These are phyloP conservation scores for Chymomyza caudatula DNA, from an alignment of 2,888 invertebrate species.

Conservation along the genomic window DNA sequence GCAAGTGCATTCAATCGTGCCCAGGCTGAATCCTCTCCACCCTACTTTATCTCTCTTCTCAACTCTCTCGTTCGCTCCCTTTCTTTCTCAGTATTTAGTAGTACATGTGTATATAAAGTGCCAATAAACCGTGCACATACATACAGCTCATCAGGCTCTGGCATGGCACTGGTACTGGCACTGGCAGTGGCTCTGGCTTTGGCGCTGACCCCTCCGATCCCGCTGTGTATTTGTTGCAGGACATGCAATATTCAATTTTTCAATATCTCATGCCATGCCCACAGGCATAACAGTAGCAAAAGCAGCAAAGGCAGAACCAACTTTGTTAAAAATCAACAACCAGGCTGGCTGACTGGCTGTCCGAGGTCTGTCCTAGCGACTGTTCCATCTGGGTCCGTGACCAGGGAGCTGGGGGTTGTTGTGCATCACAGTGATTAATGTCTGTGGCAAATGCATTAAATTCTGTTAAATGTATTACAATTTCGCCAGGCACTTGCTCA, in stretches of 20 bases:
- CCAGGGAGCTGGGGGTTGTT: neutral
- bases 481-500: slow-evolving; percentile 62
- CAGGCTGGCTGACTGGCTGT: slow-evolving; percentile 16
- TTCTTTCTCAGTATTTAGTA: neutral
- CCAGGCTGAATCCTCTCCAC: slow-evolving; percentile 8
- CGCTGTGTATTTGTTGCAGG: slow-evolving; percentile 27
- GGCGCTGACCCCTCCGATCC: neutral
- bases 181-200: neutral
- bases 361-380: slow-evolving; percentile 9
- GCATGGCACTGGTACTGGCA: neutral
- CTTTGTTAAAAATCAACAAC: slow-evolving; percentile 64
- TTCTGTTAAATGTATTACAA: slow-evolving; percentile 78
- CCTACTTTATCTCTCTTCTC: neutral
- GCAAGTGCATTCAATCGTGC: slow-evolving; percentile 62
- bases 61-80: neutral
- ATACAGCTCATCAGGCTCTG: slow-evolving; percentile 43
- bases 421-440: slow-evolving; percentile 77
- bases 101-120: slow-evolving; percentile 38
- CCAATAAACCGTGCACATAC: slow-evolving; percentile 57
- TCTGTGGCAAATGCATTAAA: slow-evolving; percentile 78
- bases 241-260: slow-evolving; percentile 70
- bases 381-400: neutral
- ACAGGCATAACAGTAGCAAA: slow-evolving; percentile 33
- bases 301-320: slow-evolving; percentile 29
- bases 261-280: slow-evolving; percentile 63